phyloP scores from a whole-genome alignment of 1,140 invertebrate species.

The Heliconius himera region DNA sequence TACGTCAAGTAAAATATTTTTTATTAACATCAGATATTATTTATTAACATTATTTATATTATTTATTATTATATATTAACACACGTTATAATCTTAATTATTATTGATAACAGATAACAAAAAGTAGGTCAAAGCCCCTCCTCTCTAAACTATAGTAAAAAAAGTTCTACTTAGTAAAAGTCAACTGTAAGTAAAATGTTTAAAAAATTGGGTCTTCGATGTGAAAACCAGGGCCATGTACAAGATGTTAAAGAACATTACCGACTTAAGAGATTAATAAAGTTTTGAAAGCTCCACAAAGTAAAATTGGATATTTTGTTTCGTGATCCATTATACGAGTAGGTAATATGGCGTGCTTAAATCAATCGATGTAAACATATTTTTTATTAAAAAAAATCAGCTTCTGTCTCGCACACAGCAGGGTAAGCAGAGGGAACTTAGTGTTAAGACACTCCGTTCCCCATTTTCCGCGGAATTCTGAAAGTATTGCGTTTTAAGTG shows the following conservation, averaged over 20 bases:
- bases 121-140: not conserved
- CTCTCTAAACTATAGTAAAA: not conserved
- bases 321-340: not conserved
- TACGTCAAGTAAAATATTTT: no score
- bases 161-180: not conserved
- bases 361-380: conserved; percentile 3
- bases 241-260: conserved; percentile 3
- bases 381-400: no score
- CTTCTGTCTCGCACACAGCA: no score
- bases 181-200: not conserved
- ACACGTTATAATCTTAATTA: no score
- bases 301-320: conserved; percentile 18
- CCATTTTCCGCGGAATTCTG: no score
- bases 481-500: no score
- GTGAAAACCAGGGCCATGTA: not conserved
- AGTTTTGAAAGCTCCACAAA: conserved; percentile 21
- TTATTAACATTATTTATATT: no score
- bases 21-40: no score
- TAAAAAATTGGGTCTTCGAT: not conserved
- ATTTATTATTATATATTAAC: no score
- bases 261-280: conserved; percentile 22
- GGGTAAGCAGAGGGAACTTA: no score
- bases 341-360: not conserved
- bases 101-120: no score
- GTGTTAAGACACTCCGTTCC: no score